Percentiles rank a stretch among this genome's conserved stretches.
Evolutionary conservation across 2,888 invertebrate genomes (phyloP).

Genomic region (Pecten maximus): DNA sequence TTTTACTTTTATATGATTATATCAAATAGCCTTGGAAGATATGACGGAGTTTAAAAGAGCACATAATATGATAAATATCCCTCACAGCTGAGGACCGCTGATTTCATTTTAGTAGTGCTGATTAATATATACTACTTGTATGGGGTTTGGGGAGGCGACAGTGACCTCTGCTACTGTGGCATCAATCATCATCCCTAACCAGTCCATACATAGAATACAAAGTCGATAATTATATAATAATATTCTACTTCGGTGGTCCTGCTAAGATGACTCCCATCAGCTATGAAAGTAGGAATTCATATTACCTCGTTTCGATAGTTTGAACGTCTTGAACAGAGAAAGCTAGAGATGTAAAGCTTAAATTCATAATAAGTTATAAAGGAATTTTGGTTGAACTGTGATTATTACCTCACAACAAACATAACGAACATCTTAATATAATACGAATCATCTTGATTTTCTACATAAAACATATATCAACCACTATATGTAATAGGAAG

Average conservation of each 20-base stretch:
- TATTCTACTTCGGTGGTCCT: background rate
- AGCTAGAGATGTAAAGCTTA: too few relatives aligned
- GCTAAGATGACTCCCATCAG: background rate
- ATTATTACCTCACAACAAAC: too few relatives aligned
- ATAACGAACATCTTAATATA: too few relatives aligned
- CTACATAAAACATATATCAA: too few relatives aligned
- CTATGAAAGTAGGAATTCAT: background rate
- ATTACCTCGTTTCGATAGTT: background rate
- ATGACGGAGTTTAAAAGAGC: background rate
- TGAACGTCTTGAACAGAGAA: too few relatives aligned
- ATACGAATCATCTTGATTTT: too few relatives aligned
- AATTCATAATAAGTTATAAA: too few relatives aligned
- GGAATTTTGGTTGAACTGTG: too few relatives aligned
- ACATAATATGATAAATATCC: background rate
- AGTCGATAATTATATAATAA: constrained; percentile 15
- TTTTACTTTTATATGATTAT: constrained; percentile 28
- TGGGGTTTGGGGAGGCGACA: background rate
- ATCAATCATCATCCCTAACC: background rate
- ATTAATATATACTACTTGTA: background rate
- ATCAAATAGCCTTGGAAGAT: background rate
- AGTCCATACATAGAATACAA: background rate
- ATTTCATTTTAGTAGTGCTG: background rate
- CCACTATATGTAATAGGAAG: too few relatives aligned
- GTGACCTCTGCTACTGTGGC: background rate
- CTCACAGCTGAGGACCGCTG: background rate